A percentile compares a stretch with the other conserved stretches of the same genome.
Conservation (phyloP, 2,888 invertebrate species). For the Campopleginae sp. region DNA sequence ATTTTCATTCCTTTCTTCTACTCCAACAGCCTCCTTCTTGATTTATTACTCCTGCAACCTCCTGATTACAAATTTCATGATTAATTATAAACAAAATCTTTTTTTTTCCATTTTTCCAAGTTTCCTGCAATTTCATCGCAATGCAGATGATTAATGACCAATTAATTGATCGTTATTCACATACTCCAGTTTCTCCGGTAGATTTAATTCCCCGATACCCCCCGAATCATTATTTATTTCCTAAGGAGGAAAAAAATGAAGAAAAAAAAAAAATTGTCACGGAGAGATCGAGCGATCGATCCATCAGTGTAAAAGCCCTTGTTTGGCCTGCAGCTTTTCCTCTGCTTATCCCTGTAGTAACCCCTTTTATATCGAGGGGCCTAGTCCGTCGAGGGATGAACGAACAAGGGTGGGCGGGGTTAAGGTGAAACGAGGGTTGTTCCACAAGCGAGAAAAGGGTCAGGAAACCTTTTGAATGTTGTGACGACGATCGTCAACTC, state of each 20-base stretch:
- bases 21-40: neutral
- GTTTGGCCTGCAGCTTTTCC: conserved; percentile 37
- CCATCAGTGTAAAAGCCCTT: conserved; percentile 60
- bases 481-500: conserved; percentile 52
- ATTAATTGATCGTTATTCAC: neutral
- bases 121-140: neutral
- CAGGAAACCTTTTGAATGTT: conserved; percentile 48
- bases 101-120: neutral
- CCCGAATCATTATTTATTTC: conserved; percentile 21
- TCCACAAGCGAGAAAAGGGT: conserved; percentile 47
- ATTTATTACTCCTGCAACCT: neutral
- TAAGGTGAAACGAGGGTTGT: conserved; percentile 48
- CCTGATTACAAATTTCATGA: neutral
- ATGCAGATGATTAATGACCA: neutral
- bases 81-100: neutral
- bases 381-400: conserved; percentile 19
- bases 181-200: neutral
- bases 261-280: conserved; percentile 26
- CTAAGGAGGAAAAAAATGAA: neutral
- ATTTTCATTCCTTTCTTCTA: neutral
- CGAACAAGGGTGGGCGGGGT: conserved; percentile 27
- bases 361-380: conserved; percentile 47
- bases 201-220: neutral
- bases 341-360: conserved; percentile 46
- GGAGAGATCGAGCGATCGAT: conserved; percentile 46